Evolutionary conservation across 2,888 invertebrate species (phyloP).

Genomic region (Torymus texanus): DNA sequence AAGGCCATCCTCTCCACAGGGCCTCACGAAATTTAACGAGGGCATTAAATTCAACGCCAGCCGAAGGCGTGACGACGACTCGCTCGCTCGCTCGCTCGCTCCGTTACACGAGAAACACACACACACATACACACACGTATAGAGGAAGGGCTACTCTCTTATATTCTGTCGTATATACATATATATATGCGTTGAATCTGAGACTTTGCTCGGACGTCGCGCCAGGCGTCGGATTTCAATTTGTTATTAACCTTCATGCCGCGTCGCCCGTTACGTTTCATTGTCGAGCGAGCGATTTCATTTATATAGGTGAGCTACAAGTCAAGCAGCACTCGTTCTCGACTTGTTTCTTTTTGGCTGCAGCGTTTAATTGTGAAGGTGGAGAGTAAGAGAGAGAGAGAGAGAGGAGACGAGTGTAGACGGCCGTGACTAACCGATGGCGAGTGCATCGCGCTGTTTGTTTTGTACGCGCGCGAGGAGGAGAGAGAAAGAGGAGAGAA

Average conservation of each 20-base stretch:
- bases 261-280: constrained; percentile 32
- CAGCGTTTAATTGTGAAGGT: background rate
- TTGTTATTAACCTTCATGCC: constrained; percentile 54
- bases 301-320: too few species aligned
- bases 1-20: too few species aligned
- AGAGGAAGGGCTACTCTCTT: background rate
- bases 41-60: constrained; percentile 30
- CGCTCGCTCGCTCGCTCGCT: too few species aligned
- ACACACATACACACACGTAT: background rate
- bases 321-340: too few species aligned
- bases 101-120: background rate
- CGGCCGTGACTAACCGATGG: background rate
- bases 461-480: too few species aligned
- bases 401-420: background rate
- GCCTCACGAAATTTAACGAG: constrained; percentile 15
- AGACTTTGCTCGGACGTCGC: too few species aligned
- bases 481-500: too few species aligned
- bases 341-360: too few species aligned
- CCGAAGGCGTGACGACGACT: constrained; percentile 24
- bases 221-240: constrained; percentile 44
- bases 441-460: too few species aligned
- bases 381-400: background rate
- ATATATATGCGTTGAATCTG: too few species aligned
- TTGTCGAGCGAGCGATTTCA: constrained; percentile 4
- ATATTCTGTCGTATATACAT: too few species aligned